phyloP scores from a whole-genome alignment of 2,113 vertebrate genomes.

The Eonycteris spelaea region DNA sequence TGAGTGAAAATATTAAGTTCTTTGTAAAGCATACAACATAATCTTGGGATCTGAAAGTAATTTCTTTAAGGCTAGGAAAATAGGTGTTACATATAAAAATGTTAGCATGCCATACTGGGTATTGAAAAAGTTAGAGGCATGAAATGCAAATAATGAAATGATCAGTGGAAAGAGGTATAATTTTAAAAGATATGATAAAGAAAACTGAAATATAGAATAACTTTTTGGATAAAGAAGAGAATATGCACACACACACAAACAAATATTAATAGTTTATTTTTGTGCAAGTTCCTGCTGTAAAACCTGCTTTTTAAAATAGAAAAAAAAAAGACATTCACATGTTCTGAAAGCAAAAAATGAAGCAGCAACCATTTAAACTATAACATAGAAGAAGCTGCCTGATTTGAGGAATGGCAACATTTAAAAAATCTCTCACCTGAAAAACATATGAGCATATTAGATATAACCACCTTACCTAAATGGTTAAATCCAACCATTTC shows the following conservation, averaged over 20 bases:
- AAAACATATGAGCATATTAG: neutral
- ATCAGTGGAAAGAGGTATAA: neutral
- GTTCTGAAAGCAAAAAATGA: neutral
- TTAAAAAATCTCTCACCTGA: neutral
- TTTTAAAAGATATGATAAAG: neutral
- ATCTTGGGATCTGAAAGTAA: neutral
- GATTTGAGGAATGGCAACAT: neutral
- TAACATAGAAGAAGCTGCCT: neutral
- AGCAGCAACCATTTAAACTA: neutral
- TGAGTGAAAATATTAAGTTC: neutral
- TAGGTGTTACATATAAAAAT: neutral
- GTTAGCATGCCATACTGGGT: neutral
- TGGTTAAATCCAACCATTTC: neutral
- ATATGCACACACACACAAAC: neutral
- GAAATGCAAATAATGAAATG: neutral
- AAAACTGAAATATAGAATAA: neutral
- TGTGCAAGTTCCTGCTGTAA: neutral
- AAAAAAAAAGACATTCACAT: neutral
- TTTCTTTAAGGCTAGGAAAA: neutral
- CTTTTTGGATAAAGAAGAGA: neutral
- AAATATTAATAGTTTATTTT: neutral
- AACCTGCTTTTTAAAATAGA: constrained; percentile 3
- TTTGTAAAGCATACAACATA: neutral
- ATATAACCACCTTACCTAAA: neutral
- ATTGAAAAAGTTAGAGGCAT: neutral